Evolutionary conservation across 2,113 vertebrate species (phyloP).

Genomic region (Tychaedon coryphoeus): DNA sequence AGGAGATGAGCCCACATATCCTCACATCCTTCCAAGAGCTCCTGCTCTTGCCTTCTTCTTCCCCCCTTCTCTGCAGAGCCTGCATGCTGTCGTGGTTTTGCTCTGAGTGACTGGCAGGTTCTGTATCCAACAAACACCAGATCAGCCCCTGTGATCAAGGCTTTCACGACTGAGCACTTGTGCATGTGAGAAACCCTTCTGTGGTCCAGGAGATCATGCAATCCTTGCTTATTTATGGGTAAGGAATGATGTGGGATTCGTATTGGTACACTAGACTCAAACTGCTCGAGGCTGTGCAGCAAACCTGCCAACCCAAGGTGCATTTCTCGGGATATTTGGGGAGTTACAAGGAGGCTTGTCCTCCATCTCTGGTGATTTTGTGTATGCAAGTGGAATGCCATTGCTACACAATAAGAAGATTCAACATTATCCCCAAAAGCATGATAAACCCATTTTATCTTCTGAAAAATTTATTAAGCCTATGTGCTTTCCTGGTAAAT

Average conservation of each 20-base stretch:
- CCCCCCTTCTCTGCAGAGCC: not conserved
- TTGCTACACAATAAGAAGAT: not conserved
- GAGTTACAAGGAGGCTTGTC: not conserved
- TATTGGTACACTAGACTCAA: not conserved
- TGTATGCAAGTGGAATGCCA: not conserved
- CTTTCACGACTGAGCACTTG: not conserved
- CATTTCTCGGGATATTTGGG: not conserved
- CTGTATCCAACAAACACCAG: not conserved
- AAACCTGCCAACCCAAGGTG: not conserved
- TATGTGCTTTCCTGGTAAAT: not conserved
- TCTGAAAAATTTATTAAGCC: not conserved
- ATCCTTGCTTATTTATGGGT: not conserved
- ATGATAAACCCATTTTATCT: not conserved
- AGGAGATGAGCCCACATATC: not conserved
- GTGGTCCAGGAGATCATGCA: not conserved
- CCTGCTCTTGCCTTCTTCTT: not conserved
- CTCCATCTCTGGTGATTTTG: not conserved
- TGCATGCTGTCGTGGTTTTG: rapidly evolving
- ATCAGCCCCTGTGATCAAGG: not conserved
- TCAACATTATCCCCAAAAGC: not conserved
- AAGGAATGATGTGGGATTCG: not conserved
- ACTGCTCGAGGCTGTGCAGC: not conserved
- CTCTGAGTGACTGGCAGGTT: no score
- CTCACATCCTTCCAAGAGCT: no score
- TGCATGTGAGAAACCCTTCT: not conserved